phyloP scores from a whole-genome alignment of 2,797 vertebrate genomes.

The Gorsachius magnificus region DNA sequence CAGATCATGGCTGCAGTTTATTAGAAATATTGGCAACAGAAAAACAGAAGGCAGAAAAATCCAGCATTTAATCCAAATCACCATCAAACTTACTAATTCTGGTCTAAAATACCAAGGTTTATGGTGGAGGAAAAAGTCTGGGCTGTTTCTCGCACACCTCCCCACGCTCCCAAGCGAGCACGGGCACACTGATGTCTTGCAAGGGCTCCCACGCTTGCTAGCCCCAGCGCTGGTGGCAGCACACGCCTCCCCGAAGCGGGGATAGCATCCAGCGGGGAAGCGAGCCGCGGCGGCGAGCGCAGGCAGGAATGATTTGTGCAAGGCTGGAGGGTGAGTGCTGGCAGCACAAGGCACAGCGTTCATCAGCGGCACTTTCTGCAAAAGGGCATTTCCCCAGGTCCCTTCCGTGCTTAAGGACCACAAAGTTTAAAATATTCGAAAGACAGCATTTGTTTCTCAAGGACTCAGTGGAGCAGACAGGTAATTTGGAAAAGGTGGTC shows the following conservation, averaged over 20 bases:
- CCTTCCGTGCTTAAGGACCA: background rate
- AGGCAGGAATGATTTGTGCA: background rate
- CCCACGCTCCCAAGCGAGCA: background rate
- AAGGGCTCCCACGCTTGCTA: background rate
- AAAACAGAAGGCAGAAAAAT: background rate
- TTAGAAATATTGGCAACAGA: background rate
- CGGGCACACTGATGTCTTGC: background rate
- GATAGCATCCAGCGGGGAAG: background rate
- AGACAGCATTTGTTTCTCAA: background rate
- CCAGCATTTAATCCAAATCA: background rate
- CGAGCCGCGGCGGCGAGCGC: fast-evolving
- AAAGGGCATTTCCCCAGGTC: background rate
- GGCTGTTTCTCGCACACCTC: background rate
- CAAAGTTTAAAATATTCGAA: background rate
- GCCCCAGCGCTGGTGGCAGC: background rate
- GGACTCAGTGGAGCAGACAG: background rate
- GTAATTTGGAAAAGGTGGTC: background rate
- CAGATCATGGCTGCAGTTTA: background rate
- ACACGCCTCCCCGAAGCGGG: fast-evolving
- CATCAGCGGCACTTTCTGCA: background rate
- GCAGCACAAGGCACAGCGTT: background rate
- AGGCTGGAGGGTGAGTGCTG: background rate
- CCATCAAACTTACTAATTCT: background rate
- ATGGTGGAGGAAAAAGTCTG: background rate
- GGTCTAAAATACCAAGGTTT: background rate